Base-by-base conservation (phyloP, 2,888 invertebrate genomes). In the Dascillus cervinus region DNA sequence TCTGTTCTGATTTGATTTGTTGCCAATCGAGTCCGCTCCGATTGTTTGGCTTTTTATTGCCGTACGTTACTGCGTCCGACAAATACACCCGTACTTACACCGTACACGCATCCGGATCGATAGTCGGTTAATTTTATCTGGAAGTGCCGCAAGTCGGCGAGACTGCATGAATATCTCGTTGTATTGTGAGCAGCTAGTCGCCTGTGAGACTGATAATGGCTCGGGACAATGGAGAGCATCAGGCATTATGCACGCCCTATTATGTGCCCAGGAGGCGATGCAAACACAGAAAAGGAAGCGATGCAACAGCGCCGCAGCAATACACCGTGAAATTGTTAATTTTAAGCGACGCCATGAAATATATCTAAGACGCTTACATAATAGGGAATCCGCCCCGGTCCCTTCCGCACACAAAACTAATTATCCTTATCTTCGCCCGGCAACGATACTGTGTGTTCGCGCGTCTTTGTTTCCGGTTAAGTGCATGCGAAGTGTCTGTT, bases 1-100 rank as follows among this genome's bases (percentile, higher is more conserved):
- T 46, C 38, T 45, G 43, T 39, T 46, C 47, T 51, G 53, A 54
- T 55, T 52, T 52, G 55, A 55, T 55, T 55, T 53, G 53, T 53
- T 47, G 51, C 50, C 54, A 54, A 54, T 54, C 52, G 50, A 46
- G 49, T 53, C 47, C 52, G 52, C 46, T 49, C 37, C 49, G 46
- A 50, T 52, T 50, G 49, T 49, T 49, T 49, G 47, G 48, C 44
- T 49, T 53, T 47, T 48, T 47, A 47, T 47, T 47, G 44, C 44
- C 36, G 29, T 44, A 41, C 37, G 34, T 39, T 40, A 22, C 21
- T 27, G 26, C 22, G 26, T 34, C 22, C 31, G 31, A 34, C 26
- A 29, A 29, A 19, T 34, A 34, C 22, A 29, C 26, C 26, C 30
- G 33, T 32, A 36, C 36, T 32, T 28, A 36, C 36, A 28, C 36